Conservation (phyloP, 2,113 vertebrate genomes). For the Sorex fumeus region DNA sequence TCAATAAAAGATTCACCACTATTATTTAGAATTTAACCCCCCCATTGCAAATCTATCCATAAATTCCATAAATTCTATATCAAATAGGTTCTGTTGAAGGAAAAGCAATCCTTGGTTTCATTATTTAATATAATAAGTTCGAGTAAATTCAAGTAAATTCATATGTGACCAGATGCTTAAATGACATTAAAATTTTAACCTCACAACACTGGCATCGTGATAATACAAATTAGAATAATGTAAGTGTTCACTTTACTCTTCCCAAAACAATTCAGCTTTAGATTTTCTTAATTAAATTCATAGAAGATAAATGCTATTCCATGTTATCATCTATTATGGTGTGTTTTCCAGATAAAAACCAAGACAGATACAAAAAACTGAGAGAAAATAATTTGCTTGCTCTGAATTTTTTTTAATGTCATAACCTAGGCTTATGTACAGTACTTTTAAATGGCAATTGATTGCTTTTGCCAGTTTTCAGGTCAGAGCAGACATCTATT, state of each 20-base stretch:
- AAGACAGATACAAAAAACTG: neutral
- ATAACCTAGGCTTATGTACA: neutral
- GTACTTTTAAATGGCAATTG: constrained; percentile 43
- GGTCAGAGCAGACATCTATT: constrained; percentile 50
- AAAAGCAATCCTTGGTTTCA: constrained; percentile 29
- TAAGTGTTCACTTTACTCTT: neutral
- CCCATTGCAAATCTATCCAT: neutral
- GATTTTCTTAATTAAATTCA: neutral
- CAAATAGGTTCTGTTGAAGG: neutral
- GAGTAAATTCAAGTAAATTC: constrained; percentile 34
- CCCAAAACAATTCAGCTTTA: neutral
- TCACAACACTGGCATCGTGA: neutral
- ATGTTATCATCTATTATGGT: neutral
- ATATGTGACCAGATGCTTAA: constrained; percentile 32
- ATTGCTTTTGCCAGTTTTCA: constrained; percentile 44
- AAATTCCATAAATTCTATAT: neutral
- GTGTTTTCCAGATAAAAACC: neutral
- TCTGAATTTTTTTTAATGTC: neutral
- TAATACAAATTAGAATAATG: constrained; percentile 43
- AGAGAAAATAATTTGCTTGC: neutral
- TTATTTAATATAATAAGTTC: constrained; percentile 46
- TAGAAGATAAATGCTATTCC: neutral
- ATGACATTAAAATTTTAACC: constrained; percentile 59
- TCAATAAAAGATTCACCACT: too few species aligned
- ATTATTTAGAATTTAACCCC: too few species aligned